Percentiles rank a stretch among this genome's conserved stretches.
These are phyloP conservation scores for Mellilla xanthometata DNA, from an alignment of 2,888 invertebrate genomes.

Conservation along the genomic window DNA sequence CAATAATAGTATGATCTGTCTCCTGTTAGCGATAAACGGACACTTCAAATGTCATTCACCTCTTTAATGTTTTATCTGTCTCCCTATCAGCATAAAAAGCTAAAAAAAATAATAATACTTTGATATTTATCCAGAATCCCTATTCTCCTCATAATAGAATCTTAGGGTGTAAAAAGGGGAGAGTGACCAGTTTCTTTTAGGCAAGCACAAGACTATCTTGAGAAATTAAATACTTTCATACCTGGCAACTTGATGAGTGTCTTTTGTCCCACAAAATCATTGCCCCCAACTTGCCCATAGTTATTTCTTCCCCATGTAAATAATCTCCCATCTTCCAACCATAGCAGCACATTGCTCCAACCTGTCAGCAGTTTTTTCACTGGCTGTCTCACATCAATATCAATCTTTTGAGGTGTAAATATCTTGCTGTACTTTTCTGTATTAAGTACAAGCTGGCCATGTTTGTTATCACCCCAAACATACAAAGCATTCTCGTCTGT, in stretches of 20 bases:
- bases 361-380: constrained; percentile 85
- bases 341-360: constrained; percentile 90
- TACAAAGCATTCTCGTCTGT: constrained; percentile 82
- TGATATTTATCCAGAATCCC: too few species aligned
- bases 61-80: too few species aligned
- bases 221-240: constrained; percentile 38
- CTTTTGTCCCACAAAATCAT: constrained; percentile 52
- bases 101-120: too few species aligned
- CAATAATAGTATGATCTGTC: too few species aligned
- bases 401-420: constrained; percentile 78
- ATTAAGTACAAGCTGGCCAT: constrained; percentile 88
- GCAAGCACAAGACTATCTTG: too few species aligned
- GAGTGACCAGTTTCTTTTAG: too few species aligned
- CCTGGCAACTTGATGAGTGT: constrained; percentile 62
- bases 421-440: constrained; percentile 74
- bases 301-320: constrained; percentile 91
- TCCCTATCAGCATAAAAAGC: too few species aligned
- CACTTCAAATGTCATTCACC: too few species aligned
- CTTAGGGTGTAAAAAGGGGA: too few species aligned
- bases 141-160: too few species aligned
- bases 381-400: constrained; percentile 78
- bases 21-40: too few species aligned
- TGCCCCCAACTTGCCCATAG: constrained; percentile 88
- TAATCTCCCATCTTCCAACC: constrained; percentile 84
- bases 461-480: constrained; percentile 93